A percentile compares a stretch with the other conserved stretches of the same genome.
These are phyloP conservation scores for Ptilonorhynchus violaceus DNA, from an alignment of 2,113 vertebrate genomes.

Conservation along the genomic window DNA sequence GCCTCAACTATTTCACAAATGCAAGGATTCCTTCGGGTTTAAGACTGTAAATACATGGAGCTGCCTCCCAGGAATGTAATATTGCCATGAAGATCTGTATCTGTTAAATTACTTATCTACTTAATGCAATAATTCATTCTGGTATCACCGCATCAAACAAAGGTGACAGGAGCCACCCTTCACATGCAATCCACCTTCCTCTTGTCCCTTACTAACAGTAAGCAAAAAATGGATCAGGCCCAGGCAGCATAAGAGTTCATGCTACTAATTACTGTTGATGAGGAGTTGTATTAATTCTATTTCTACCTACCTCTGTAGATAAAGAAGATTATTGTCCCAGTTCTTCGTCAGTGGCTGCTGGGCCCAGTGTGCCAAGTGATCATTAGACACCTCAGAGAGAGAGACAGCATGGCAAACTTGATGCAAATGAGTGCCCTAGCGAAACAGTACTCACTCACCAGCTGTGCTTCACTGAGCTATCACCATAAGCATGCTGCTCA, in stretches of 20 bases:
- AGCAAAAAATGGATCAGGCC: neutral
- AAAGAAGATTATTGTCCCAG: neutral
- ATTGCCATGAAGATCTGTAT: neutral
- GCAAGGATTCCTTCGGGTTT: neutral
- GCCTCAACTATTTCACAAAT: neutral
- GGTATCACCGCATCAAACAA: neutral
- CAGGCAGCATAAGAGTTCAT: neutral
- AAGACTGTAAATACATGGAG: neutral
- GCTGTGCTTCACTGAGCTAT: neutral
- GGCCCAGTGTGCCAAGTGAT: neutral
- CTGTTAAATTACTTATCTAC: neutral
- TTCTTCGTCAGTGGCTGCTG: neutral
- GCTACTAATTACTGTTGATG: neutral
- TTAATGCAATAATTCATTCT: neutral
- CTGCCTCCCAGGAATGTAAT: neutral
- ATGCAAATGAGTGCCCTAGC: neutral
- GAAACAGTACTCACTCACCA: neutral
- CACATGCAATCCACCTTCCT: neutral
- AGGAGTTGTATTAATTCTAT: neutral
- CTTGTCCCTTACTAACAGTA: neutral
- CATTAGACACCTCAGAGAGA: neutral
- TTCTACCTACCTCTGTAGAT: neutral
- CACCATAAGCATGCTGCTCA: neutral
- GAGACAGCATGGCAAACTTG: neutral
- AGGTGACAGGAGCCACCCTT: neutral